These are phyloP conservation scores for Florisuga fusca DNA, from an alignment of 2,797 vertebrate species.

Conservation along the genomic window DNA sequence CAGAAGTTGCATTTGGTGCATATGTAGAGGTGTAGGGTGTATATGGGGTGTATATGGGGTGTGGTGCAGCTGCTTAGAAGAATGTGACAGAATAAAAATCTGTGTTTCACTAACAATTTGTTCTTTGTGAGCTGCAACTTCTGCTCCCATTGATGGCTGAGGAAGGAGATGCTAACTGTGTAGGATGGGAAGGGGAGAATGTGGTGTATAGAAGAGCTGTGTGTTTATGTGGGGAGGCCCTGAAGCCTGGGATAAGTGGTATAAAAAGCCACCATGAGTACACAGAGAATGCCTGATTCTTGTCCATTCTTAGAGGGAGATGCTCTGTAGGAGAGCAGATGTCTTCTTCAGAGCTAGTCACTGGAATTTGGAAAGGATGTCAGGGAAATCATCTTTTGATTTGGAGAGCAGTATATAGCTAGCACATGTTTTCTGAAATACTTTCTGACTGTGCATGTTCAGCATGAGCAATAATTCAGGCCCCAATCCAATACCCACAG, in stretches of 20 bases:
- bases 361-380: constrained; percentile 9
- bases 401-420: not conserved
- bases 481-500: constrained; percentile 59
- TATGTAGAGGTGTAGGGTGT: not conserved
- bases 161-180: constrained; percentile 74
- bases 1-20: not conserved
- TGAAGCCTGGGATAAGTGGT: constrained; percentile 73
- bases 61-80: not conserved
- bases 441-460: constrained; percentile 11
- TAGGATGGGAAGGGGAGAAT: constrained; percentile 57
- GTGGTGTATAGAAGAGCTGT: constrained; percentile 72
- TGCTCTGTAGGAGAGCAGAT: not conserved
- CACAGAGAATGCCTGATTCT: constrained; percentile 81
- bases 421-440: constrained; percentile 42
- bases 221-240: not conserved
- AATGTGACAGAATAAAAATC: not conserved
- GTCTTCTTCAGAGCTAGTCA: constrained; percentile 6
- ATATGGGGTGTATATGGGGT: not conserved
- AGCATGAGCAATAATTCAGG: constrained; percentile 60
- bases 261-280: constrained; percentile 75
- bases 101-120: constrained; percentile 76
- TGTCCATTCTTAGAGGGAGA: constrained; percentile 57
- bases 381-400: not conserved
- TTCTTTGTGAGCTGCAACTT: constrained; percentile 80
- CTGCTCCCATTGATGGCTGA: constrained; percentile 79